These are phyloP conservation scores for Acanthis flammea DNA, from an alignment of 2,797 vertebrate genomes.

Conservation along the genomic window DNA sequence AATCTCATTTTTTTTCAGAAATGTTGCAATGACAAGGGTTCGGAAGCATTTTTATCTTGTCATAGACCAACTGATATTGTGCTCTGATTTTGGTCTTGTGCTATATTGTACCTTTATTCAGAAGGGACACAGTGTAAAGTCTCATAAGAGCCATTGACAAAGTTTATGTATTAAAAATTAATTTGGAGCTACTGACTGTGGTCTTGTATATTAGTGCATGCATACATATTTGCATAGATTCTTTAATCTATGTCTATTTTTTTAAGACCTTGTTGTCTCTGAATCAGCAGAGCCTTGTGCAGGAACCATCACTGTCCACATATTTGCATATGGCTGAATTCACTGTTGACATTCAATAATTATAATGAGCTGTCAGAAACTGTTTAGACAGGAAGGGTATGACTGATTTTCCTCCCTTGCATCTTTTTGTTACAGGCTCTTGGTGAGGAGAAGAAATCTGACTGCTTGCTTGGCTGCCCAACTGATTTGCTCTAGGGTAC, in stretches of 20 bases:
- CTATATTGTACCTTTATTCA: neutral
- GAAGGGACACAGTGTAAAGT: neutral
- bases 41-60: neutral
- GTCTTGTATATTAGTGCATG: neutral
- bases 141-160: neutral
- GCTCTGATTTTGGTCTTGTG: neutral
- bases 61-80: neutral
- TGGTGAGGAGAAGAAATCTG: neutral
- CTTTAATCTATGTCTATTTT: neutral
- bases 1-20: neutral
- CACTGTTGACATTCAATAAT: neutral
- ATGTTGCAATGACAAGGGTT: neutral
- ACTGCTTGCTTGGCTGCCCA: neutral
- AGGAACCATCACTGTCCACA: neutral
- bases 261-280: neutral
- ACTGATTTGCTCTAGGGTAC: neutral
- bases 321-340: slow-evolving; percentile 25
- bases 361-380: slow-evolving; percentile 26
- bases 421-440: neutral
- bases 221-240: neutral
- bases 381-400: neutral
- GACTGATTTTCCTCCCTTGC: neutral
- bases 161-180: neutral
- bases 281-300: neutral
- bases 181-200: neutral